These are phyloP conservation scores for Metopolophium dirhodum DNA, from an alignment of 1,140 invertebrate genomes.

Conservation along the genomic window DNA sequence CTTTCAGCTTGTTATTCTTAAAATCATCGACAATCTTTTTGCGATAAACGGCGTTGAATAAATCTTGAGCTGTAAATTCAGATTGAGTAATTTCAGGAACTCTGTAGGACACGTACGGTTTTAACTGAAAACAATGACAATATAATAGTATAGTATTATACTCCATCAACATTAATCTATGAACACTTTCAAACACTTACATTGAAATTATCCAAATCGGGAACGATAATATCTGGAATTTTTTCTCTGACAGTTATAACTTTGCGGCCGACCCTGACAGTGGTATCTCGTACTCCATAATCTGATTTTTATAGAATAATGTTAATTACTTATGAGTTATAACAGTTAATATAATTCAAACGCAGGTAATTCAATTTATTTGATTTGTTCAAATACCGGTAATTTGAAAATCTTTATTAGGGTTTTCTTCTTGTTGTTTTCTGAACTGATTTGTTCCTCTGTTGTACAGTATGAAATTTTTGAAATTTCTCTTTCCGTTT, in stretches of 20 bases:
- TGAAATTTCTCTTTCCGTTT: conserved; percentile 79
- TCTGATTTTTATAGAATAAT: conserved; percentile 62
- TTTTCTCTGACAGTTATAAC: conserved; percentile 82
- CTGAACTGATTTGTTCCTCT: conserved; percentile 76
- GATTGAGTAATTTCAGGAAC: conserved; percentile 74
- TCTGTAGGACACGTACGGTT: conserved; percentile 59
- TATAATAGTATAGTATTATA: background rate
- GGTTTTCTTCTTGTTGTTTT: conserved; percentile 66
- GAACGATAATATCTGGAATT: conserved; percentile 91
- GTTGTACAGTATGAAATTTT: conserved; percentile 76
- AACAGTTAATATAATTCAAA: background rate
- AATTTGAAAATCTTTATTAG: conserved; percentile 69
- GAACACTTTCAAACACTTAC: conserved; percentile 62
- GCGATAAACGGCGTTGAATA: conserved; percentile 74
- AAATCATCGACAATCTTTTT: conserved; percentile 82
- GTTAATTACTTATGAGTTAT: background rate
- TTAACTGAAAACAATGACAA: conserved; percentile 55
- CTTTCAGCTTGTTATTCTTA: conserved; percentile 73
- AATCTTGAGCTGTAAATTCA: conserved; percentile 63
- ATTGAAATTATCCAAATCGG: conserved; percentile 79
- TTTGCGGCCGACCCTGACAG: conserved; percentile 66
- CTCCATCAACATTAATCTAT: background rate
- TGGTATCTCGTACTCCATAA: conserved; percentile 72
- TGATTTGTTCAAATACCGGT: conserved; percentile 65
- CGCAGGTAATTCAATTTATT: background rate